Base-by-base conservation (phyloP, 2,797 vertebrate species). In the Aplochiton taeniatus region DNA sequence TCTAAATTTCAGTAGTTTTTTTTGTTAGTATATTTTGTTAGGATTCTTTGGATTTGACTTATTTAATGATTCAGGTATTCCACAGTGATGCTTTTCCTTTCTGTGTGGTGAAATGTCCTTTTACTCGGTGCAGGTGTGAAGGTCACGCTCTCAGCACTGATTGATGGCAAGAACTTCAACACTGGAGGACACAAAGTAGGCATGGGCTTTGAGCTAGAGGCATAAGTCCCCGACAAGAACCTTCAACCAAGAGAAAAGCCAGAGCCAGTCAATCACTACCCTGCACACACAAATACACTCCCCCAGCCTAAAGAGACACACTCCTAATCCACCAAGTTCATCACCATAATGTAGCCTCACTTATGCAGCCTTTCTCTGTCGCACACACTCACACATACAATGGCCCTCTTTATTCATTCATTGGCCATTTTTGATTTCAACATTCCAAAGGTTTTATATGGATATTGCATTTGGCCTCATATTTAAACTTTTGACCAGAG, bases 101-200 rank as follows among this genome's bases (percentile, higher is more conserved):
- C 2, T 31, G 31, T 31, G 6, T 31, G 31, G 31, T 31, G 31
- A 31, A 31, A 31, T 31, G 31, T 31, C 31, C 31, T 31, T 31
- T 31, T 31, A 31, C 31, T 31, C 31, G 48, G 10, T 65, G 44
- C 71, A 98, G 96, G 96, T 61, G 94, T 98, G 54, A 98, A 98
- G 88, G 85, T 97, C 77, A 96, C 95, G 7, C 88, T 98, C 41
- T 98, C 97, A 0, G 93, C 95, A 63, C 91, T 98, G 85, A 85
- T 98, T 11, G 96, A 98, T 0, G 96, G 93, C 57, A 98, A 98
- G 90, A 98, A 96, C 88, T 95, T 98, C 89, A 96, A 75, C 66
- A 90, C 94, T 8, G 97, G 97, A 11, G 96, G 96, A 74, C 97
- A 98, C 89, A 98, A 98, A 86, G 88, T 96, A 8, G 96, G 97